Evolutionary conservation across 2,797 vertebrate genomes (phyloP).

Genomic region (Babyrousa celebensis): DNA sequence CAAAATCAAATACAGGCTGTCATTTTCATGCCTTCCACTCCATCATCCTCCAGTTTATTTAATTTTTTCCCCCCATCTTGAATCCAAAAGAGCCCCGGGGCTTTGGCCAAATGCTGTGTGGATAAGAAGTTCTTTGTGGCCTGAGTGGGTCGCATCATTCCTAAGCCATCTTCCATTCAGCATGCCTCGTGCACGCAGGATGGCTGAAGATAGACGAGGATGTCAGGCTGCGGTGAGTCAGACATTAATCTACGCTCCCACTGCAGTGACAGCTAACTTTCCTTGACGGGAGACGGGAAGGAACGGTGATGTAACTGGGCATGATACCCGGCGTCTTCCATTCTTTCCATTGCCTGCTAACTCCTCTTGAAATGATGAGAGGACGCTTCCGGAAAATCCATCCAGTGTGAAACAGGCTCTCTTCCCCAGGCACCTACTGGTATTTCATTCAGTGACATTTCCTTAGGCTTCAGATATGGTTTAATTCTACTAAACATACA

Average conservation of each 20-base stretch:
- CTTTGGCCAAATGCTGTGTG: background rate
- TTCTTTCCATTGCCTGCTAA: conserved; percentile 24
- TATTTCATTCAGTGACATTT: conserved; percentile 76
- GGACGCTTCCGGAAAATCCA: conserved; percentile 61
- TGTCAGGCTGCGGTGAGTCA: conserved; percentile 49
- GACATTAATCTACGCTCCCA: conserved; percentile 72
- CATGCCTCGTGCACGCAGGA: background rate
- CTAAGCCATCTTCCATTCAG: conserved; percentile 36
- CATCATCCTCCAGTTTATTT: background rate
- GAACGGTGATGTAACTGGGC: background rate
- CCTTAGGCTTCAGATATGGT: conserved; percentile 68
- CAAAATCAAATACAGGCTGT: background rate
- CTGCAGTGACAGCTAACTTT: conserved; percentile 47
- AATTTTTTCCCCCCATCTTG: background rate
- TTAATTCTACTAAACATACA: conserved; percentile 71
- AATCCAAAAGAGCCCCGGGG: background rate
- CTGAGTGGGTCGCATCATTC: background rate
- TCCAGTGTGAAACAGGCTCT: conserved; percentile 5
- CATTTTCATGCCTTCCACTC: background rate
- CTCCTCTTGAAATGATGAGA: conserved; percentile 53
- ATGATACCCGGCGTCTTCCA: background rate
- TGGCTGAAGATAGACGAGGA: conserved; percentile 70
- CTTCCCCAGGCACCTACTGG: conserved; percentile 22
- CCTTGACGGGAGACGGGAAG: background rate
- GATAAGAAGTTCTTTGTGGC: background rate